Evolutionary conservation across 2,888 invertebrate species (phyloP), one percentile per base, ranked within the genome.

Genomic region (Caenorhabditis doughertyi): DNA sequence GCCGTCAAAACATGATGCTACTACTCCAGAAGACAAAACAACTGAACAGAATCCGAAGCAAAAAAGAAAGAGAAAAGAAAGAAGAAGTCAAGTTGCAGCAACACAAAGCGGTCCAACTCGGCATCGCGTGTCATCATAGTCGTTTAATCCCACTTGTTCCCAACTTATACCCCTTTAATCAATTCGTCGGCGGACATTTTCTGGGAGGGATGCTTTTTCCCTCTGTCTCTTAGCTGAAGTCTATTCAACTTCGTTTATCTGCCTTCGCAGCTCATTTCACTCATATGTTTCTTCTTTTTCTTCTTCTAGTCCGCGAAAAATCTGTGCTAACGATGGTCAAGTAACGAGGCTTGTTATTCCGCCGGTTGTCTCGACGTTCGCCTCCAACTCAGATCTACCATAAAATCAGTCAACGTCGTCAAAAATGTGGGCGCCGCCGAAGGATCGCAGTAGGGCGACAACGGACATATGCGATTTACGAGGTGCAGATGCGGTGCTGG

Each of bases 391-490:
- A 4, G 53, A 62, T 72, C 60, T 32, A 56, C 74, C 56, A 74
- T 74, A 49, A 73, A 73, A 55, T 55, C 56, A 5, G n/a, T 35
- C 65, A 44, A 68, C 68, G 68, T 77, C 77, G 77, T 77, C 77
- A 81, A 74, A 51, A 56, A 81, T 81, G 81, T 81, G 81, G 81
- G 81, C 76, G 35, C 60, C 74, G 42, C n/a, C 71, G 72, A 73
- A 82, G 64, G 65, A 72, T 77, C 72, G 77, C 73, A 71, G 58
- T 32, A 51, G 65, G 65, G 21, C 51, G 60, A 55, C 77, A 56
- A 49, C 77, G 39, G 79, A 83, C 83, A 83, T 83, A 70, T 83
- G 83, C 79, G 83, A 83, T 83, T 83, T 83, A 83, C 83, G 83
- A 83, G 68, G 79, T 83, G 77, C 83, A 83, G 83, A 83, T 83